Percentiles rank a stretch among this genome's conserved stretches.
These are phyloP conservation scores for Egretta garzetta DNA, from an alignment of 2,113 vertebrate genomes.

Conservation along the genomic window DNA sequence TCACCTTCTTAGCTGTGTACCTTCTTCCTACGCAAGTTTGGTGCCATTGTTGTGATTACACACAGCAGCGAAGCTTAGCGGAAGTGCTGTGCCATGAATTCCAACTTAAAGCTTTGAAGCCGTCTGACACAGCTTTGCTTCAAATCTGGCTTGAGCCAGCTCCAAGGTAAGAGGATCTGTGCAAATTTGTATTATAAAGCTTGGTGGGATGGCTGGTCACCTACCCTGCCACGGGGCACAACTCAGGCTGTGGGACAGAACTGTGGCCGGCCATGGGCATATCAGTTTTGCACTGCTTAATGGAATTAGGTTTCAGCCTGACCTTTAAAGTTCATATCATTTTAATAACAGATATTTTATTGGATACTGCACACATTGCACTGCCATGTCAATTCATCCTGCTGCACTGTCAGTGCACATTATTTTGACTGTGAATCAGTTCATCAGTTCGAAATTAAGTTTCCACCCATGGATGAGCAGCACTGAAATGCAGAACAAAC, in stretches of 20 bases:
- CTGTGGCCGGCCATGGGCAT: neutral
- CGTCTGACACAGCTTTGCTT: neutral
- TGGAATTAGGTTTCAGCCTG: neutral
- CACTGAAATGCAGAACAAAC: neutral
- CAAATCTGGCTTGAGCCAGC: neutral
- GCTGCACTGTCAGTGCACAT: neutral
- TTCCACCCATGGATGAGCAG: neutral
- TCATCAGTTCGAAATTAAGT: neutral
- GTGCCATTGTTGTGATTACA: neutral
- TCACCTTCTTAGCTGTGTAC: neutral
- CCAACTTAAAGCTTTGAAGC: neutral
- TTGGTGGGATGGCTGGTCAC: neutral
- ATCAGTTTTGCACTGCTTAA: neutral
- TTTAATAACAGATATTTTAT: neutral
- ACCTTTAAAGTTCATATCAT: neutral
- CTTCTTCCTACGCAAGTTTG: neutral
- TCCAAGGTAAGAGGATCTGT: neutral
- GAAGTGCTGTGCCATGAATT: neutral
- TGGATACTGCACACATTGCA: neutral
- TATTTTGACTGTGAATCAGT: conserved; percentile 16
- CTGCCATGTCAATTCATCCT: neutral
- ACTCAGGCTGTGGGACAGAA: neutral
- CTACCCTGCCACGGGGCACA: neutral
- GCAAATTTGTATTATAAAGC: neutral
- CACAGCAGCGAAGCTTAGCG: neutral